Conservation (phyloP, 2,113 vertebrate species). For the Patagioenas fasciata region DNA sequence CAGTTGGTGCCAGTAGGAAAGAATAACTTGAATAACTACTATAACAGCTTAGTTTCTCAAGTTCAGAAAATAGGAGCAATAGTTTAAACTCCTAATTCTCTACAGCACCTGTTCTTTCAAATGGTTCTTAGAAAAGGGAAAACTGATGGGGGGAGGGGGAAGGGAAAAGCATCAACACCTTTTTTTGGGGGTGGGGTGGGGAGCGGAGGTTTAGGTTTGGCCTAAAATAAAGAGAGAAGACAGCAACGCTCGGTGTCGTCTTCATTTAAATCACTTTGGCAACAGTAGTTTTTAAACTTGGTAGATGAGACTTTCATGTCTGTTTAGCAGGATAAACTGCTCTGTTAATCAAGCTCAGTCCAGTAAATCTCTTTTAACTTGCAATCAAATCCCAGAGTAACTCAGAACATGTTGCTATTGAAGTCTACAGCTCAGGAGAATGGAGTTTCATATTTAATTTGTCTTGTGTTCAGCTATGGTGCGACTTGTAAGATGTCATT, state of each 20-base stretch:
- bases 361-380: slow-evolving; percentile 13
- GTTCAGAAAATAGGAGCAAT: not conserved
- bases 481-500: not conserved
- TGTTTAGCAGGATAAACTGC: slow-evolving; percentile 7
- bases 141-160: fast-evolving
- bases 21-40: not conserved
- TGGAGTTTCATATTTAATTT: slow-evolving; percentile 32
- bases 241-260: not conserved
- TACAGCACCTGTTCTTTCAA: not conserved
- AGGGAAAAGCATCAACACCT: not conserved
- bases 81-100: not conserved
- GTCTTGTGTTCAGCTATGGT: not conserved
- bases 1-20: not conserved
- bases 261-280: not conserved
- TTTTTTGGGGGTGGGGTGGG: not conserved
- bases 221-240: not conserved
- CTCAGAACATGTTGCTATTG: not conserved
- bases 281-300: not conserved
- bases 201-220: not conserved
- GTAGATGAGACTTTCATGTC: not conserved
- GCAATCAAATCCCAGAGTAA: slow-evolving; percentile 17
- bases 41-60: not conserved
- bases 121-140: not conserved
- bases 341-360: slow-evolving; percentile 40
- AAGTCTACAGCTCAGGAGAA: not conserved